Evolutionary conservation across 2,113 vertebrate species (phyloP), one percentile per base, ranked within the genome.

Genomic region (Syngnathus scovelli): DNA sequence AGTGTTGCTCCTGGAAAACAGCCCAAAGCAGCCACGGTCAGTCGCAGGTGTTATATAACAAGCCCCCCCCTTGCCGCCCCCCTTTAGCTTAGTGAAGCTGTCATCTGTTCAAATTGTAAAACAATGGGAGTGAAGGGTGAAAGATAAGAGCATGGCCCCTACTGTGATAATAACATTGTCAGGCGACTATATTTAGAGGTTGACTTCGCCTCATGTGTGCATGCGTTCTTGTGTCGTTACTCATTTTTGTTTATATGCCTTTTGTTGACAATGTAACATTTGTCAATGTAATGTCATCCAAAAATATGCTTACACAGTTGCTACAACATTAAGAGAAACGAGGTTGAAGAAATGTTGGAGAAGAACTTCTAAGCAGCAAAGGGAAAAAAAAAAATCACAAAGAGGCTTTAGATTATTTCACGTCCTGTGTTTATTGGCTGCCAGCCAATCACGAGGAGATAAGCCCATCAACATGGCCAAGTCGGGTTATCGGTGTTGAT

Each of bases 91-190:
- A 33, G 72, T 78, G 78, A 78, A 77, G 78, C 83, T 86, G 84
- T 84, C 83, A 81, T 43, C 79, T 80, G 62, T 70, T 72, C 65
- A 59, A 75, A 76, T 78, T 85, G 81, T 82, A 75, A 84, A 89
- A 87, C 86, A 89, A 89, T 84, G 63, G 76, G 64, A 85, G 80
- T 77, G 86, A 79, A 84, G 86, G 81, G 76, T 80, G 83, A 87
- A 77, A 80, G 86, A 33, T 33, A 81, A 81, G 78, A 78, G 79
- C 79, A 70, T 72, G 66, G 41, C 75, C 78, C 80, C 78, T 82
- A 77, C 82, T 80, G 83, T 75, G 84, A 84, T 86, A 86, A 87
- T 81, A 82, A 89, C 83, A 78, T 75, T 59, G 78, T 70, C 61
- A 63, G 15, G 33, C 52, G 56, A 76, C 80, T 86, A 86, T 81